Conservation (phyloP, 2,113 vertebrate species). For the Anguilla japonica region DNA sequence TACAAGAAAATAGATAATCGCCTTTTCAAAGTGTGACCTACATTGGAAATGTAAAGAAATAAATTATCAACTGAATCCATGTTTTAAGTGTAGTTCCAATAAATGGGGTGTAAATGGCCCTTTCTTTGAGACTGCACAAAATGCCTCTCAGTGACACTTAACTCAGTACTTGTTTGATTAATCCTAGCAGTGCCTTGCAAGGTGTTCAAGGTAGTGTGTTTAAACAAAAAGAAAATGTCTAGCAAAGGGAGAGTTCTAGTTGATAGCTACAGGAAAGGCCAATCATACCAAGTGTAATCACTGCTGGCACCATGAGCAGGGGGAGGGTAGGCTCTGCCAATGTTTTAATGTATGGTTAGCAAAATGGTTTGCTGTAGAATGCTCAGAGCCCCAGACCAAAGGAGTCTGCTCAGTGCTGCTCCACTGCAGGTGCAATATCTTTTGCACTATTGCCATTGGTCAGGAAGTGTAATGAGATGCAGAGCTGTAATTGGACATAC, state of each 20-base stretch:
- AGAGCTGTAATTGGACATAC: no score
- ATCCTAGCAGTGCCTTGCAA: constrained; percentile 20
- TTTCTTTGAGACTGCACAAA: constrained; percentile 34
- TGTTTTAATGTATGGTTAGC: not conserved
- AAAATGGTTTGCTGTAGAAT: constrained; percentile 6
- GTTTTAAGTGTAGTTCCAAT: not conserved
- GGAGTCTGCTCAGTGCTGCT: not conserved
- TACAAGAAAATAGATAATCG: not conserved
- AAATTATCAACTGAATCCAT: not conserved
- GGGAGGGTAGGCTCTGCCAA: not conserved
- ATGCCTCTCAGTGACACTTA: constrained; percentile 22
- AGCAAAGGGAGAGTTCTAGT: not conserved
- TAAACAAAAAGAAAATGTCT: constrained; percentile 23
- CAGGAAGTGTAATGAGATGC: not conserved
- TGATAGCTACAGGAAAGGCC: constrained; percentile 28
- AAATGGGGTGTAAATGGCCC: not conserved
- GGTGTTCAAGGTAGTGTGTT: constrained; percentile 8
- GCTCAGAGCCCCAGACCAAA: constrained; percentile 1
- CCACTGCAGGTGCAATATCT: constrained; percentile 20
- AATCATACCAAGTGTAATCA: constrained; percentile 25
- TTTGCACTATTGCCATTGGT: not conserved
- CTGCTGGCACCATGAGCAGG: not conserved
- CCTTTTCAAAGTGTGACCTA: not conserved
- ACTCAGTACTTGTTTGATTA: constrained; percentile 31
- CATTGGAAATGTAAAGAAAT: not conserved